Base-by-base conservation (phyloP, 2,888 invertebrate species). In the Dicycla oo region DNA sequence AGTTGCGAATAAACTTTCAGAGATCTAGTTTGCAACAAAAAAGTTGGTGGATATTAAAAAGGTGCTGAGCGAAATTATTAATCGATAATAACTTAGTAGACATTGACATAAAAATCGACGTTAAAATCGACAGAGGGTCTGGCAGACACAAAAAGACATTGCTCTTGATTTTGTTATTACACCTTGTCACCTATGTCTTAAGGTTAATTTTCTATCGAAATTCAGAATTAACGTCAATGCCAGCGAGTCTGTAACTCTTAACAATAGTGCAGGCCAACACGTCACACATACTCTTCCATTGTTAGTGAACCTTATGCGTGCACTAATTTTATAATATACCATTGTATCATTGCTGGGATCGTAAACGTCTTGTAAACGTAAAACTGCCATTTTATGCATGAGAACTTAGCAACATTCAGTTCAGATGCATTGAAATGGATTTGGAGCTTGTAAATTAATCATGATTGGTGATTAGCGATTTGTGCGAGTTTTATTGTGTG, bases 321-420 rank as follows among this genome's bases (percentile, higher is more conserved):
- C 82, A 81, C 82, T 81, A 80, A 80, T 81, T 82, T 79, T 84
- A 80, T 69, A 85, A 79, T 75, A 84, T 61, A 30, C 77, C 47
- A 73, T 82, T 80, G 80, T 84, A 73, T 69, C 81, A 83, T 79
- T 72, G 68, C 65, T 72, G 56, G 54, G 69, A 69, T 77, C 53
- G 54, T 80, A 69, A 71, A 71, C 40, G 66, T 82, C 70, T 82
- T 66, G 79, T 65, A 68, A 68, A 76, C 54, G 66, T 69, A 62
- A 79, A 82, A 72, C 64, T 70, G 45, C 65, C 58, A 75, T 76
- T 79, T 79, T 75, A 75, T 72, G 79, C 69, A 57, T 68, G 66
- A 62, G 67, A 79, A 81, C 79, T 61, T 58, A 38, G 54, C 66
- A 78, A 69, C 58, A 70, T 65, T 77, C 66, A 70, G 63, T 61